Base-by-base conservation (phyloP, 2,888 invertebrate species). In the Myopa testacea region DNA sequence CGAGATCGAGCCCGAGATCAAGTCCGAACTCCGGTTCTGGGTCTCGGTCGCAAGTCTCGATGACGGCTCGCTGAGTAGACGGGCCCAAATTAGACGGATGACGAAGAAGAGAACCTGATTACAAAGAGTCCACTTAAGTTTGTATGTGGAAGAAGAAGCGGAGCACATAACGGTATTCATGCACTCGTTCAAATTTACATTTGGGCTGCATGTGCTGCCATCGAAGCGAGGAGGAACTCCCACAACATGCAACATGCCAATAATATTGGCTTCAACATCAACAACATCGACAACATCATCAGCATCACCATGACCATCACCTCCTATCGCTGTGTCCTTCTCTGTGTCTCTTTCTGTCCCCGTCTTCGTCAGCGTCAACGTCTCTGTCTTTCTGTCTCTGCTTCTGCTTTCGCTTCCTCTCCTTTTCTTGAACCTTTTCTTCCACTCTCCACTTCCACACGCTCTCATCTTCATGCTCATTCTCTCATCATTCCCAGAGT, bases 151-250 rank as follows among this genome's bases (percentile, higher is more conserved):
- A 12, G 38, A 14, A 50, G 50, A 3, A 50, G 50, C 8, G 14
- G 55, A 16, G 68, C 58, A 68, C 68, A 55, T 55, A 50, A 67
- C 68, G 75, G 67, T 67, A 75, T 68, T 75, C 75, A 75, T 68
- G 75, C 67, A 26, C 68, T 75, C 67, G 75, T 75, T 68, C 68
- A 75, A 68, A 75, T 75, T 75, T 75, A 68, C 75, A 75, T 75
- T 67, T 75, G 65, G 67, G 62, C 40, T 72, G 72, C 72, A 72
- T 69, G 52, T 69, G 50, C 50, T 50, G 45, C 8, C 68, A 45
- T 40, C 50, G 26, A 26, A 26, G 12, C 1, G 34, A 34, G 63
- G 34, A 60, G 26, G 60, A n/a, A 6, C 16, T 37, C 1, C 12
- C 26, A 40, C 68, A 37, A 38, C 75, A 68, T 58, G 68, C 68